A percentile compares a stretch with the other conserved stretches of the same genome.
These are phyloP conservation scores for Aythya baeri DNA, from an alignment of 2,113 vertebrate species.

Conservation along the genomic window DNA sequence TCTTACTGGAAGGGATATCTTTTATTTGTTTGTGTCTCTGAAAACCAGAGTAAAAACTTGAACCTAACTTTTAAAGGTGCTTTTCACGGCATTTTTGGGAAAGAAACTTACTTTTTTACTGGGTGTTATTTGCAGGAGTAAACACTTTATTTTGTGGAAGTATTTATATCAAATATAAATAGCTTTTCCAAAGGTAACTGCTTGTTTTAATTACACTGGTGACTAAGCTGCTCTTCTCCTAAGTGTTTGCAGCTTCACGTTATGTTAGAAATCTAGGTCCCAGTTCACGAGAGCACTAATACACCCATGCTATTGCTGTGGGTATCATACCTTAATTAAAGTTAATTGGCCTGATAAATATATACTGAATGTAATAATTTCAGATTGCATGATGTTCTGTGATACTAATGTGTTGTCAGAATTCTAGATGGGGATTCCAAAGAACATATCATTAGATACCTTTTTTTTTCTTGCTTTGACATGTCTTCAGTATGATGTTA, in stretches of 20 bases:
- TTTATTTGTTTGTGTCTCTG: background rate
- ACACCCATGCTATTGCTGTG: background rate
- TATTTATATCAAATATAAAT: background rate
- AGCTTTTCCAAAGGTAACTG: background rate
- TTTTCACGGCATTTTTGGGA: background rate
- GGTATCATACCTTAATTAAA: background rate
- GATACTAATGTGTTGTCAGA: background rate
- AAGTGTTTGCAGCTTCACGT: background rate
- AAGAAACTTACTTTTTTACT: background rate
- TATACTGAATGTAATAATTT: background rate
- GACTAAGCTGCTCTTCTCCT: background rate
- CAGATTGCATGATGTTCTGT: background rate
- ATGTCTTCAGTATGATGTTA: background rate
- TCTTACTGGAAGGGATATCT: background rate
- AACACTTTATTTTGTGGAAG: background rate
- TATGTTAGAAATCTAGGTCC: background rate
- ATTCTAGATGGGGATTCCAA: background rate
- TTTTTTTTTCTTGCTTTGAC: background rate
- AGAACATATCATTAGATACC: background rate
- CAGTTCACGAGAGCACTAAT: background rate
- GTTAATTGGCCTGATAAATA: background rate
- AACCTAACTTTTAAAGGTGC: background rate
- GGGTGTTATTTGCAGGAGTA: background rate
- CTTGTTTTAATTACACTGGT: background rate
- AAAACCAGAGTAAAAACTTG: background rate